phyloP scores from a whole-genome alignment of 92 coral and sea anemone genomes.

The Paramuricea clavata region DNA sequence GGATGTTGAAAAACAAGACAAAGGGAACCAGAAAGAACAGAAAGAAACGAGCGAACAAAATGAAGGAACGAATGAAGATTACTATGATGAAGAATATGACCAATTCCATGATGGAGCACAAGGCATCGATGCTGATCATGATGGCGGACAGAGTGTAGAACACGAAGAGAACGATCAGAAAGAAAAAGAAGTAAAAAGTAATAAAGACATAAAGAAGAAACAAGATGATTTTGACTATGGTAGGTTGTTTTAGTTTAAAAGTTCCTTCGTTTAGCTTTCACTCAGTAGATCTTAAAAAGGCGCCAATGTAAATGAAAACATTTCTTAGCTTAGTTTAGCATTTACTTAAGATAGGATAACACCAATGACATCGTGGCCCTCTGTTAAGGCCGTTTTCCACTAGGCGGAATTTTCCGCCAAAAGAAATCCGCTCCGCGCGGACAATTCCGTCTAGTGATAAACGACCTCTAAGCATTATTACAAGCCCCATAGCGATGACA shows the following conservation, averaged over 20 bases:
- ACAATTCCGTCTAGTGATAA: no score
- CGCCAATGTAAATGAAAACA: no score
- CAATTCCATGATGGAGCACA: constrained; percentile 10
- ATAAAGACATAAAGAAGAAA: background rate
- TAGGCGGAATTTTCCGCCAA: no score
- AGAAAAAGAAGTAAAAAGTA: background rate
- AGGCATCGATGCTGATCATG: background rate
- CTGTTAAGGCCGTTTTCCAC: no score
- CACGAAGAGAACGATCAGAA: background rate
- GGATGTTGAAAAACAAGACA: background rate
- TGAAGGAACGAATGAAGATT: background rate
- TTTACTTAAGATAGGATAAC: no score
- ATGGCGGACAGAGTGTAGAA: background rate
- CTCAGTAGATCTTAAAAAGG: no score
- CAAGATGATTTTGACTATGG: constrained; percentile 34
- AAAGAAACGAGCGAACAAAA: background rate
- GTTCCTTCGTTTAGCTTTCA: background rate
- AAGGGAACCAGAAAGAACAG: background rate
- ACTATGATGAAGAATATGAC: constrained; percentile 17
- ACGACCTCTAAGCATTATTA: no score
- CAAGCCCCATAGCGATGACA: no score
- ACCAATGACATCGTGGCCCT: no score
- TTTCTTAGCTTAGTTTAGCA: no score
- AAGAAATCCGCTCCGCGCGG: no score
- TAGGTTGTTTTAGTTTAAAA: background rate